Base-by-base conservation (phyloP, 2,113 vertebrate genomes). In the Cyanoderma ruficeps region DNA sequence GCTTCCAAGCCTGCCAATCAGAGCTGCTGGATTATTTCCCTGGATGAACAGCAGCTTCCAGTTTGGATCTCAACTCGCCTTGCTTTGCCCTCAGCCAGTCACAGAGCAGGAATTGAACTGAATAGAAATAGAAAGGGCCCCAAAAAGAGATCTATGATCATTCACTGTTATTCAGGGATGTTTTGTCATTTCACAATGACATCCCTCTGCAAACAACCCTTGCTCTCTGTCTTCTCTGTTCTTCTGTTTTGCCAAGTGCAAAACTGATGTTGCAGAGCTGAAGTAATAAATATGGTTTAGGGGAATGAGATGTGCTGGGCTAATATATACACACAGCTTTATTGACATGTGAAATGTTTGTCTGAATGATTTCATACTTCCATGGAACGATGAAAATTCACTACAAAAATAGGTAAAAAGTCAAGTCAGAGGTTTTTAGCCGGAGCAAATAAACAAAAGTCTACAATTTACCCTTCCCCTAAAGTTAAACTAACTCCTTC, bases 321-420 rank as follows among this genome's bases (percentile, higher is more conserved):
- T 92, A 86, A 88, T 33, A 37, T 52, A 86, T 24, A 93, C 85
- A 90, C 68, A 77, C 2, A 63, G 76, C 57, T 92, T 78, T 95
- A 93, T 23, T 94, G 95, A 81, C 90, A 93, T 89, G 94, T 93
- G 92, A 96, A 96, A 86, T 89, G 72, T 88, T 96, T 87, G 47
- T 49, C 86, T 86, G 85, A 80, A 75, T 89, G 47, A 90, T 89
- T 96, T 93, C 94, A 91, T 93, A 39, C 92, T 94, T 78, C 41
- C 63, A 53, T 33, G 83, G 83, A 16, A 93, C 69, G 94, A 95
- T 35, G 76, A 95, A 96, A 95, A 94, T 88, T 78, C 93, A 24
- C 69, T 94, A 74, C 37, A 90, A 96, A 96, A 96, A 95, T 90
- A 96, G 94, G 90, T 95, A 93, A 93, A 92, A 96, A 78, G 90